These are phyloP conservation scores for Tupaia chinensis DNA, from an alignment of 2,113 vertebrate genomes.

Conservation along the genomic window DNA sequence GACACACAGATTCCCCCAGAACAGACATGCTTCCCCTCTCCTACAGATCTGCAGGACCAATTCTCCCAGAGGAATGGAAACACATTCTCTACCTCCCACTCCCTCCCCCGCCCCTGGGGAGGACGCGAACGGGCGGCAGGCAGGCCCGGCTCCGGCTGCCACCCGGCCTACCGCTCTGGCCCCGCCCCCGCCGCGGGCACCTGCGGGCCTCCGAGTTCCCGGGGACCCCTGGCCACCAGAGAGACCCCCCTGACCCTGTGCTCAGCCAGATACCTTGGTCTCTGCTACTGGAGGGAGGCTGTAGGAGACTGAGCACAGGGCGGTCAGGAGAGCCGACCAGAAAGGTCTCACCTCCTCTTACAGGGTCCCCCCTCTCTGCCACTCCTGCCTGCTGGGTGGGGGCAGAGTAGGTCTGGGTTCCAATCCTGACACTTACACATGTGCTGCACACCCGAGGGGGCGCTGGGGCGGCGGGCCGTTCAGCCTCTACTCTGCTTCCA, in stretches of 20 bases:
- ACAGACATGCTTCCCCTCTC: not conserved
- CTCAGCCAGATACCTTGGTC: not conserved
- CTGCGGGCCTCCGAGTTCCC: not conserved
- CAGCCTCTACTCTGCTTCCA: not conserved
- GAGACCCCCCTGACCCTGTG: not conserved
- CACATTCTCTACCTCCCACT: not conserved
- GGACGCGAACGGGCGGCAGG: not conserved
- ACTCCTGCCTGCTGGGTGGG: not conserved
- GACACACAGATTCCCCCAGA: not conserved
- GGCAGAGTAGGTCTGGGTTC: not conserved
- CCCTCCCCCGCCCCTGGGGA: not conserved
- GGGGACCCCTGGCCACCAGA: not conserved
- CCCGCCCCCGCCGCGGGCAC: not conserved
- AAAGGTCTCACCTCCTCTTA: not conserved
- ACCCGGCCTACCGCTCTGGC: not conserved
- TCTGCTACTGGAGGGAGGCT: not conserved
- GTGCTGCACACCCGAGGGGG: no score
- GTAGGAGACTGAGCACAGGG: not conserved
- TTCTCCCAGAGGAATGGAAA: not conserved
- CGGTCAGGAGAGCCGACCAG: no score
- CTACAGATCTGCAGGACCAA: not conserved
- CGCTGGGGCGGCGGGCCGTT: no score
- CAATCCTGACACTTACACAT: not conserved
- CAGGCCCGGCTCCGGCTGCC: constrained; percentile 13
- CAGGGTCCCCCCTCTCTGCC: not conserved